These are phyloP conservation scores for Nasonovia ribisnigri DNA, from an alignment of 2,888 invertebrate genomes.

Conservation along the genomic window DNA sequence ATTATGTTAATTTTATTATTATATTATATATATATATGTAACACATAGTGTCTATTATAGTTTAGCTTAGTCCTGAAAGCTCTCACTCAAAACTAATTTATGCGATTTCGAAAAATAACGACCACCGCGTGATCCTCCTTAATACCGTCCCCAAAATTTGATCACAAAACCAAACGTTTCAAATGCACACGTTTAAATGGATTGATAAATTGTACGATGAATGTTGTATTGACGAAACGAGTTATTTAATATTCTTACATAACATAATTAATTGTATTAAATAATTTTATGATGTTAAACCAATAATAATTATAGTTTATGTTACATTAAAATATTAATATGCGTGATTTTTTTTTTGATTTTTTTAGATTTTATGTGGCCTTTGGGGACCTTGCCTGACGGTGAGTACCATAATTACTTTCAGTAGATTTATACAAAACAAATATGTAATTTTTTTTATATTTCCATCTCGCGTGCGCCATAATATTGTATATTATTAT, in stretches of 20 bases:
- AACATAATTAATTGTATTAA: constrained; percentile 14
- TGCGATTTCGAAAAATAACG: constrained; percentile 3
- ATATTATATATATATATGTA: neutral
- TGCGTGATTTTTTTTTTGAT: constrained; percentile 70
- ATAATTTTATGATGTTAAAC: neutral
- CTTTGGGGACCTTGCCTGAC: constrained; percentile 97
- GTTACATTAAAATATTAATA: constrained; percentile 29
- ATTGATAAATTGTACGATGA: neutral
- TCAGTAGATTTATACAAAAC: constrained; percentile 45
- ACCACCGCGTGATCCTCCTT: neutral
- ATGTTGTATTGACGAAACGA: constrained; percentile 15
- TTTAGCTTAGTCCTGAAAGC: constrained; percentile 62
- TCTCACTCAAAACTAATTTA: constrained; percentile 29
- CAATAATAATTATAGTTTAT: neutral
- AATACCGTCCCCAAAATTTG: constrained; percentile 2
- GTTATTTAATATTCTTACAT: neutral
- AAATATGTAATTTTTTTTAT: neutral
- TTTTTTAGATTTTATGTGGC: constrained; percentile 98
- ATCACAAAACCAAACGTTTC: constrained; percentile 26
- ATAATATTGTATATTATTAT: neutral
- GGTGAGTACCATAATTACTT: constrained; percentile 78
- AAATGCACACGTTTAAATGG: constrained; percentile 53
- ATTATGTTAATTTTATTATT: constrained; percentile 13
- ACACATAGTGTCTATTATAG: constrained; percentile 40
- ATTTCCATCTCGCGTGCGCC: neutral